phyloP scores from a whole-genome alignment of 2,888 invertebrate species.

The Lasiommata megera region DNA sequence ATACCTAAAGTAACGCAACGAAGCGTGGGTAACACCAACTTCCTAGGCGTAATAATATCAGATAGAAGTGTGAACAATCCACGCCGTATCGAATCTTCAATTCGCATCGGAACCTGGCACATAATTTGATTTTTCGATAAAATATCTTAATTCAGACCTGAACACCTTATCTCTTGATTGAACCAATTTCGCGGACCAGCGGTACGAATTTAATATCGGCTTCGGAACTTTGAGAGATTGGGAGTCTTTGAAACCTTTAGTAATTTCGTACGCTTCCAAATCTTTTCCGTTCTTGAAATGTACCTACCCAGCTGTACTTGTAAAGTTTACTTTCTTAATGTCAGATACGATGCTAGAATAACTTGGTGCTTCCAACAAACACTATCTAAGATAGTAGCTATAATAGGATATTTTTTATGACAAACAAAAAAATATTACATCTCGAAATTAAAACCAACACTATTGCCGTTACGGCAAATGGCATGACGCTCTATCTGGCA shows the following conservation, averaged over 20 bases:
- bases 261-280: neutral
- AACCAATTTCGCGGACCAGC: conserved; percentile 15
- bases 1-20: too few relatives aligned
- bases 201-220: conserved; percentile 12
- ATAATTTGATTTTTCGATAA: conserved; percentile 5
- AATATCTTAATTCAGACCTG: neutral
- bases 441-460: too few relatives aligned
- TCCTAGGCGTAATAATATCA: too few relatives aligned
- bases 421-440: too few relatives aligned
- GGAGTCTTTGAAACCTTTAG: conserved; percentile 1
- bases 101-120: neutral
- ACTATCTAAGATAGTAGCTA: too few relatives aligned
- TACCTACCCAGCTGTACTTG: too few relatives aligned
- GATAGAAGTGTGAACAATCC: neutral
- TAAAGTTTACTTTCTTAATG: too few relatives aligned
- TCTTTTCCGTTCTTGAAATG: neutral
- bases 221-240: conserved; percentile 6
- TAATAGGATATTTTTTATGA: too few relatives aligned
- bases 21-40: neutral
- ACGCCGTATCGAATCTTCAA: neutral
- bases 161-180: conserved; percentile 10
- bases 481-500: too few relatives aligned
- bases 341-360: too few relatives aligned
- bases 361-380: too few relatives aligned
- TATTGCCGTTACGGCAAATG: too few relatives aligned